Conservation (phyloP, 1,140 invertebrate species). For the Apocrypta bakeri region DNA sequence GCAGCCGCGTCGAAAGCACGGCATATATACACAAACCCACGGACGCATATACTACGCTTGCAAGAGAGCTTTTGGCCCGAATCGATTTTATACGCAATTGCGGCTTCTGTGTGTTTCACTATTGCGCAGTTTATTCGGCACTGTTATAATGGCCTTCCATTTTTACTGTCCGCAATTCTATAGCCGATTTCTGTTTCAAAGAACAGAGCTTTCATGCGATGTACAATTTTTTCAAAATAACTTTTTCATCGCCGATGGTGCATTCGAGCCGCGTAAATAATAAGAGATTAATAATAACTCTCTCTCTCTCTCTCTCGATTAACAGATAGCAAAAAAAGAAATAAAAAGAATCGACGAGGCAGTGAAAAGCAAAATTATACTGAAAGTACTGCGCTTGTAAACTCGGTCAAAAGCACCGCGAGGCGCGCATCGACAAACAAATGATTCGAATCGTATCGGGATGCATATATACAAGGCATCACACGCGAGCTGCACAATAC, state of each 20-base stretch:
- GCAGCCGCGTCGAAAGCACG: slow-evolving; percentile 65
- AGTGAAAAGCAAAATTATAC: slow-evolving; percentile 33
- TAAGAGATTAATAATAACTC: too few species aligned
- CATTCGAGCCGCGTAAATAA: too few species aligned
- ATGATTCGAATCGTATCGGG: slow-evolving; percentile 7
- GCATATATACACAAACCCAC: slow-evolving; percentile 58
- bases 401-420: neutral
- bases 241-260: too few species aligned
- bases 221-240: too few species aligned
- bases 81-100: slow-evolving; percentile 8
- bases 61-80: neutral
- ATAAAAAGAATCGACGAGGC: neutral
- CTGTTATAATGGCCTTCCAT: neutral
- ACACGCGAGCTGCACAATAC: slow-evolving; percentile 58
- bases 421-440: slow-evolving; percentile 23
- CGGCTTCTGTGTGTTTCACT: neutral
- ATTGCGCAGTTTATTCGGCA: neutral
- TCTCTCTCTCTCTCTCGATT: too few species aligned
- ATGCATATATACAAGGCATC: neutral
- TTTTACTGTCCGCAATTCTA: neutral
- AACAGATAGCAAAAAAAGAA: too few species aligned
- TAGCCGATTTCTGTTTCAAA: neutral
- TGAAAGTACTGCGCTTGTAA: slow-evolving; percentile 1
- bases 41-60: neutral
- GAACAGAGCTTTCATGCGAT: neutral